Base-by-base conservation (phyloP, 2,797 vertebrate genomes). In the Hydrolagus colliei region DNA sequence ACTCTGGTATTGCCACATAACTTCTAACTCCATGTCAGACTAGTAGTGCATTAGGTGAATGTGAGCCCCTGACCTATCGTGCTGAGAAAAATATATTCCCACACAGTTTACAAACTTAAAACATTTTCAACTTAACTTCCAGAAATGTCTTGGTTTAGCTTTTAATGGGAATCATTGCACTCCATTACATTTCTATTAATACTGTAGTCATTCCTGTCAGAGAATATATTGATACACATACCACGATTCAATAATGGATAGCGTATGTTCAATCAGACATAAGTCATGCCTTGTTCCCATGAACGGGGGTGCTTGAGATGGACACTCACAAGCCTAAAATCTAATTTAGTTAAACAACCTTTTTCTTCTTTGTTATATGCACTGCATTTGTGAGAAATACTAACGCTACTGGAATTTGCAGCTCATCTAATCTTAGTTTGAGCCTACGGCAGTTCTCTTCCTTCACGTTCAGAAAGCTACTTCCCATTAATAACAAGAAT, bases 61-160 rank as follows among this genome's bases (percentile, higher is more conserved):
- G 63, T 84, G 32, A 84, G 32, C 27, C 52, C 20, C 71, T 84
- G 62, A 20, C 79, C 65, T 18, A 71, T 59, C 59, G 18, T 77
- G n/a, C 75, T 77, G 41, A 77, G 9, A 18, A 27, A 52, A 32
- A 71, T 41, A 6, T 84, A 84, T 71, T 84, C 32, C 32, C 79
- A 68, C 9, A 67, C 32, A 84, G 79, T 41, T 52, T 4, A 71
- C 32, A 68, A 52, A 68, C n/a, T 72, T 68, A 41, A 84, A 84
- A 68, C 65, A 27, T 67, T 52, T 82, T 82, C 35, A 84, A 68
- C 12, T 80, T 71, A 67, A 84, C 65, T 2, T 84, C 16, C 27
- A 41, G 3, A 35, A 84, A 41, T 84, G 65, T 84, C 41, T 52
- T 84, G 79, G 62, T 84, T 84, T 84, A 52, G 65, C 18, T 84